Evolutionary conservation across 2,113 vertebrate species (phyloP).

Genomic region (Solea solea): DNA sequence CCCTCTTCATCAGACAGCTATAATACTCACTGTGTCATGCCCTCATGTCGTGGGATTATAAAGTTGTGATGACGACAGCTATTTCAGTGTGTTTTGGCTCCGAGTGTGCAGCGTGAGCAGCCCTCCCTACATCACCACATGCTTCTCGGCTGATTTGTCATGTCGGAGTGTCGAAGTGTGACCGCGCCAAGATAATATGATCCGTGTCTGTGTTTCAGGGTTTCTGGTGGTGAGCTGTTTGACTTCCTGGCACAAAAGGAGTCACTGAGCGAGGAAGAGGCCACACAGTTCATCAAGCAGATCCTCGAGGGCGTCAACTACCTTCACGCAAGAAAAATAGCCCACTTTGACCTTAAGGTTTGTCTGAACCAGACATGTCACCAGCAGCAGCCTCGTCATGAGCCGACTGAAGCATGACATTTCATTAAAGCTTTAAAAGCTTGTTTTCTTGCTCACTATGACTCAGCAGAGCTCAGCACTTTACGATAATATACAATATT

Average conservation of each 20-base stretch:
- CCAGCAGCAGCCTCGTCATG: not conserved
- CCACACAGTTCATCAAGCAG: constrained; percentile 96
- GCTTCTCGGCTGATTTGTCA: too few relatives aligned
- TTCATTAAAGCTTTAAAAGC: too few relatives aligned
- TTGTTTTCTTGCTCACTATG: not conserved
- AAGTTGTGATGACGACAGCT: too few relatives aligned
- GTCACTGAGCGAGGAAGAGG: constrained; percentile 95
- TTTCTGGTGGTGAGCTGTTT: constrained; percentile 96
- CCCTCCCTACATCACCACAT: too few relatives aligned
- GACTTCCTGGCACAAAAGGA: constrained; percentile 98
- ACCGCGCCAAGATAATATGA: not conserved
- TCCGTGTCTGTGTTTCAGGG: constrained; percentile 76
- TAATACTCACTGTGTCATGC: too few relatives aligned
- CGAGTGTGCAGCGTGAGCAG: too few relatives aligned
- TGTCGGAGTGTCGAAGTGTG: too few relatives aligned
- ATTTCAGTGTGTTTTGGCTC: too few relatives aligned
- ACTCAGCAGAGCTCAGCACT: constrained; percentile 1
- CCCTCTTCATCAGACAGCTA: too few relatives aligned
- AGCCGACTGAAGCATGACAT: too few relatives aligned
- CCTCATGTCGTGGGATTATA: too few relatives aligned
- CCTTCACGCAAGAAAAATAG: constrained; percentile 92
- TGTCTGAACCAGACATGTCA: not conserved
- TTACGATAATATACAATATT: too few relatives aligned
- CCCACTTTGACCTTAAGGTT: constrained; percentile 98
- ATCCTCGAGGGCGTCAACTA: constrained; percentile 95